Conservation (phyloP, 2,888 invertebrate genomes). For the Nomada hirtipes region DNA sequence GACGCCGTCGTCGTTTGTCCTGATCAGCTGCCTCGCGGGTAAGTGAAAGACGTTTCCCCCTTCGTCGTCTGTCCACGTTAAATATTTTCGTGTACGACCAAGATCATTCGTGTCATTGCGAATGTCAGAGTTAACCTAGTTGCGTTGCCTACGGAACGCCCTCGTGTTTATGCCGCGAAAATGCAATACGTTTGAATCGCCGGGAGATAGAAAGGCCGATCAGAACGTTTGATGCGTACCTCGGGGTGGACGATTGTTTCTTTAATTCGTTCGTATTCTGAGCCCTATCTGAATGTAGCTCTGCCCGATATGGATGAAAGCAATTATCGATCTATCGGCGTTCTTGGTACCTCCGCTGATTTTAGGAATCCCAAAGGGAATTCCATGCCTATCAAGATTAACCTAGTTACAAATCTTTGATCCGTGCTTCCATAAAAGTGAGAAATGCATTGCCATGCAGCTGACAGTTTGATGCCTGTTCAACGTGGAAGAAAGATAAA, state of each 20-base stretch:
- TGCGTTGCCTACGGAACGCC: constrained; percentile 48
- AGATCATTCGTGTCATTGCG: neutral
- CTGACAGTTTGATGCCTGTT: neutral
- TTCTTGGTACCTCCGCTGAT: constrained; percentile 31
- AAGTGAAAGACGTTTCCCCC: constrained; percentile 17
- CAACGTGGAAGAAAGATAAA: neutral
- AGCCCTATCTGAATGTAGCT: neutral
- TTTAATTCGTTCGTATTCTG: neutral
- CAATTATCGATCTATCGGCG: constrained; percentile 50
- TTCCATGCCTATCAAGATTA: constrained; percentile 56
- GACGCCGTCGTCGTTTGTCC: constrained; percentile 53
- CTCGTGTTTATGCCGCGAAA: constrained; percentile 65
- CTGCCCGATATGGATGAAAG: constrained; percentile 8
- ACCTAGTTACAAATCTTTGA: constrained; percentile 55
- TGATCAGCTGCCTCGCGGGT: constrained; percentile 44
- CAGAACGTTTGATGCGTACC: neutral
- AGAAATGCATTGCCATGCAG: neutral
- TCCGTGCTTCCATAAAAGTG: constrained; percentile 19
- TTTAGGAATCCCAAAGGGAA: constrained; percentile 45
- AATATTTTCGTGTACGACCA: neutral
- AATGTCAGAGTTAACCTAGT: constrained; percentile 55
- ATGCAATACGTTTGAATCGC: constrained; percentile 47
- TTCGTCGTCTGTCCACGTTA: neutral
- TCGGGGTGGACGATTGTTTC: neutral
- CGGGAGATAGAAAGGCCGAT: constrained; percentile 1